phyloP scores from a whole-genome alignment of 1,140 invertebrate genomes.

The Bombus waltoni region DNA sequence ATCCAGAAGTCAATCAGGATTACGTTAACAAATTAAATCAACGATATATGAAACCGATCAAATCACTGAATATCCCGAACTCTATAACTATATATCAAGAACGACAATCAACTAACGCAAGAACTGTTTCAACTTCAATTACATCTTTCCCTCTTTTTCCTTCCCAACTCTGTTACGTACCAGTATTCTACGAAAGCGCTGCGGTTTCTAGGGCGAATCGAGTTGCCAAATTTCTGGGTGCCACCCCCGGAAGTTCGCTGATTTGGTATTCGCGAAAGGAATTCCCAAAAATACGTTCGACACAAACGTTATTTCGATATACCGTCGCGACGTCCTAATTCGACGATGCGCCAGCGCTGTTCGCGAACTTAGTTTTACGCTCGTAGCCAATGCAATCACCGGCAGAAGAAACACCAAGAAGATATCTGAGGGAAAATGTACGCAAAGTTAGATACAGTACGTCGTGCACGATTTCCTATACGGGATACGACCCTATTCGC shows the following conservation, averaged over 20 bases:
- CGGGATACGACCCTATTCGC: slow-evolving; percentile 52
- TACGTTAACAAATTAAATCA: too few species aligned
- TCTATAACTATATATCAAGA: neutral
- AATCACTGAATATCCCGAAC: too few species aligned
- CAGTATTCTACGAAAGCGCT: neutral
- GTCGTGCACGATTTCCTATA: slow-evolving; percentile 49
- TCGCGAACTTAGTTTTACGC: slow-evolving; percentile 61
- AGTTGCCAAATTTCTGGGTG: slow-evolving; percentile 48
- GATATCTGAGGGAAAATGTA: slow-evolving; percentile 51
- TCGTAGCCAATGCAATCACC: slow-evolving; percentile 62
- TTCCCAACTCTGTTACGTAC: too few species aligned
- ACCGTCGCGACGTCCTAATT: slow-evolving; percentile 63
- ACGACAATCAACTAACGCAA: neutral
- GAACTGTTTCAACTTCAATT: slow-evolving; percentile 7
- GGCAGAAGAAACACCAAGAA: slow-evolving; percentile 43
- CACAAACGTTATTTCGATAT: slow-evolving; percentile 64
- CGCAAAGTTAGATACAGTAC: neutral
- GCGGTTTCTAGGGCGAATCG: slow-evolving; percentile 18
- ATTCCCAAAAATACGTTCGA: slow-evolving; percentile 46
- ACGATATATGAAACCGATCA: too few species aligned
- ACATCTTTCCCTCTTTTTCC: neutral
- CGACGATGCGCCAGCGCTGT: neutral
- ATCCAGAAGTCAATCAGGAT: too few species aligned
- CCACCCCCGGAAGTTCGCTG: slow-evolving; percentile 29
- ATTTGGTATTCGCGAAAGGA: slow-evolving; percentile 52